Base-by-base conservation (phyloP, 2,797 vertebrate species). In the Schizothorax lantsangensis region DNA sequence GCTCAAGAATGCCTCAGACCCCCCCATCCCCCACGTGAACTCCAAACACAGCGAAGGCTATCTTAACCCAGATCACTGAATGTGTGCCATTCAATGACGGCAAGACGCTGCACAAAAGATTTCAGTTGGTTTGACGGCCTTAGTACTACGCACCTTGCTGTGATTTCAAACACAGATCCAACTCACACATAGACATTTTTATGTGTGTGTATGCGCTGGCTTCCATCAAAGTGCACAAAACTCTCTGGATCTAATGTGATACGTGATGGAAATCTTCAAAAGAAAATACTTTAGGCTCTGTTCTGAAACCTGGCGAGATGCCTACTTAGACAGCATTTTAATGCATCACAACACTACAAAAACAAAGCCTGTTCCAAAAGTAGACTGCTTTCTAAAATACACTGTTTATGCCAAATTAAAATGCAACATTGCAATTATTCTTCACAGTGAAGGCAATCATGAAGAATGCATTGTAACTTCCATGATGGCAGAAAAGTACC, bases 31-130 rank as follows among this genome's bases (percentile, higher is more conserved):
- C 68, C 86, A 72, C 10, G 6, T 80, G 23, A 79, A 74, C 54
- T 73, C 23, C 68, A 52, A 73, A 45, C 38, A 52, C 49, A 80
- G 21, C 26, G 45, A 81, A 69, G 69, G 75, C 47, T 33, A 81
- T 79, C 77, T 80, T 71, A 79, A 33, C 77, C 75, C 49, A 59
- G 77, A 85, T 85, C 84, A 81, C 38, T 85, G n/a, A 79, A 79
- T 72, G 84, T 15, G 84, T 38, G 75, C 38, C 38, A 59, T 78
- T 84, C 30, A 38, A 40, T 9, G 47, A 69, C 4, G 8, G 74
- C n/a, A 54, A 75, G 73, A 78, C 17, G 0, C 45, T 30, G 59
- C 57, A 64, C 72, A 64, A 84, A 75, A 83, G 68, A 83, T 49
- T 43, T 47, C 26, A 5, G 54, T 45, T 66, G 47, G 52, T 66